Percentiles rank a stretch among this genome's conserved stretches.
Conservation (phyloP, 1,140 invertebrate genomes). For the Xylocopa sonorina region DNA sequence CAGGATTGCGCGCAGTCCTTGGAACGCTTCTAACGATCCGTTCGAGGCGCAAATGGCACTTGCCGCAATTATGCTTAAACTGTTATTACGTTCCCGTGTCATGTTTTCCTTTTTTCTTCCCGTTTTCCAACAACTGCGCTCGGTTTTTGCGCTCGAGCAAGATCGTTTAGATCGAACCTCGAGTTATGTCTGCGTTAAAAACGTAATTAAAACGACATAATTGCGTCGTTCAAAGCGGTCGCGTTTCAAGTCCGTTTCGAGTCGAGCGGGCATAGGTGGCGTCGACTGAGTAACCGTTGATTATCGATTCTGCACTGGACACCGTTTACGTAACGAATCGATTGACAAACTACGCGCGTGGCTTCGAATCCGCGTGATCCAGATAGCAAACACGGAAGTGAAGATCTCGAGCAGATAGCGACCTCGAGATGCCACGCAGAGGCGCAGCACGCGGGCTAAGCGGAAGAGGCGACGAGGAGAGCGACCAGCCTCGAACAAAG, state of each 20-base stretch:
- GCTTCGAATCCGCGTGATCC: not conserved
- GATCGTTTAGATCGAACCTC: no score
- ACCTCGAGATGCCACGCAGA: conserved; percentile 22
- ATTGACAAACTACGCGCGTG: no score
- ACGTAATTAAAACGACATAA: no score
- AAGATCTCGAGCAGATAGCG: conserved; percentile 15
- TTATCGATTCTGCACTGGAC: no score
- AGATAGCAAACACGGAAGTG: conserved; percentile 26
- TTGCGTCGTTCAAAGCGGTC: no score
- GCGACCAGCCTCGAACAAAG: conserved; percentile 23
- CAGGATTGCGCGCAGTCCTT: conserved; percentile 18
- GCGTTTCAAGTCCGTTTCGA: no score
- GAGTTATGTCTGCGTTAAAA: no score
- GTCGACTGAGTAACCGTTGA: no score
- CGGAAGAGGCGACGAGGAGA: conserved; percentile 41
- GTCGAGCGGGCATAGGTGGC: no score
- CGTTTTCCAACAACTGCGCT: not conserved
- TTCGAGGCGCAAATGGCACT: not conserved
- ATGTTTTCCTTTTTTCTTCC: not conserved
- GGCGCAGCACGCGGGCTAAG: conserved; percentile 18
- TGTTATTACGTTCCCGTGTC: not conserved
- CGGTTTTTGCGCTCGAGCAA: no score
- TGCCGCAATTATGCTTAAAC: not conserved
- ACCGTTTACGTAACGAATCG: no score
- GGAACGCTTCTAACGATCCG: conserved; percentile 10